These are phyloP conservation scores for Ciconia nigra DNA, from an alignment of 2,797 vertebrate genomes.

Conservation along the genomic window DNA sequence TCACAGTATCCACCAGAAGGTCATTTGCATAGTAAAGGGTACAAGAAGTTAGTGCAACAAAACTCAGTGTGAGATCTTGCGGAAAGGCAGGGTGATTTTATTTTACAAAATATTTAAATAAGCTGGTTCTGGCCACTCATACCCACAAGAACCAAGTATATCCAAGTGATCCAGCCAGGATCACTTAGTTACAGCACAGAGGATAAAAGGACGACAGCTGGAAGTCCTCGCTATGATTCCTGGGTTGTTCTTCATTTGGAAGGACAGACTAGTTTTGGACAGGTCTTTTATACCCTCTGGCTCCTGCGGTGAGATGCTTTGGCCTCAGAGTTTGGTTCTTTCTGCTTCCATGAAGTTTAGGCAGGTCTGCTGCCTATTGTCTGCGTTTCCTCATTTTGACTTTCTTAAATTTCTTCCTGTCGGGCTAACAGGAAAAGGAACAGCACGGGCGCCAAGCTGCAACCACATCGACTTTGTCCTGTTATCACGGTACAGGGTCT, in stretches of 20 bases:
- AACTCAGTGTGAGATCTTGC: neutral
- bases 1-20: neutral
- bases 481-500: neutral
- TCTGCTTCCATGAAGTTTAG: neutral
- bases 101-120: neutral
- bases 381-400: neutral
- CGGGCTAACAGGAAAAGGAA: neutral
- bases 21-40: neutral
- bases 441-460: rapidly evolving
- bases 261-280: neutral
- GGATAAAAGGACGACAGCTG: neutral
- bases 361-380: neutral
- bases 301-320: neutral
- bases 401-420: neutral
- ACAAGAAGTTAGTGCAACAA: neutral
- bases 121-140: neutral
- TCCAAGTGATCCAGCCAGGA: neutral
- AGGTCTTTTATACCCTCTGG: neutral
- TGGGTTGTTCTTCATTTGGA: neutral
- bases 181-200: neutral
- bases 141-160: neutral
- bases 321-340: neutral
- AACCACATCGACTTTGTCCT: rapidly evolving
- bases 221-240: neutral
- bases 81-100: neutral